A percentile compares a stretch with the other conserved stretches of the same genome.
Evolutionary conservation across 2,113 vertebrate species (phyloP).

Genomic region (Bujurquina vittata): DNA sequence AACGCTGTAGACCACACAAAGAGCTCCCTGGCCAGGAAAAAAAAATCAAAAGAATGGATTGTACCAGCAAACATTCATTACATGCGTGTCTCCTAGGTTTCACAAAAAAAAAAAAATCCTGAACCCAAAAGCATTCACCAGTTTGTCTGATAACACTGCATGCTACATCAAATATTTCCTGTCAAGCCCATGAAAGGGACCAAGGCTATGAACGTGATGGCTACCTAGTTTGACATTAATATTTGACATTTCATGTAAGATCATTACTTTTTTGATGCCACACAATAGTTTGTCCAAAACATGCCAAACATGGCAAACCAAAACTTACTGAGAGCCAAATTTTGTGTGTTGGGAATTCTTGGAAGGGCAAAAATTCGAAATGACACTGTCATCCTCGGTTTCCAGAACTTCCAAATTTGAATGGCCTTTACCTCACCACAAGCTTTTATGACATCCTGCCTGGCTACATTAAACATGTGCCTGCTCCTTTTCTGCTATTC

Average conservation of each 20-base stretch:
- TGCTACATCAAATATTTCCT: constrained; percentile 47
- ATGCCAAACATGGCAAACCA: background rate
- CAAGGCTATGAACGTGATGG: constrained; percentile 33
- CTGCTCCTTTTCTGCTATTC: background rate
- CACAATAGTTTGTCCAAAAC: constrained; percentile 9
- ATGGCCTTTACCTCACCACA: constrained; percentile 7
- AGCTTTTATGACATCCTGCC: background rate
- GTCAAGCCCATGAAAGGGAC: constrained; percentile 20
- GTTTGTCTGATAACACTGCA: constrained; percentile 39
- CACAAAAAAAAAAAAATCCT: constrained; percentile 40
- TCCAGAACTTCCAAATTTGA: constrained; percentile 4
- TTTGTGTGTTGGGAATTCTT: background rate
- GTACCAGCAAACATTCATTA: constrained; percentile 40
- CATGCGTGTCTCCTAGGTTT: constrained; percentile 22
- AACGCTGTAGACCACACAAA: background rate
- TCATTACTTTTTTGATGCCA: constrained; percentile 19
- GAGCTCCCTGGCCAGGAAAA: background rate
- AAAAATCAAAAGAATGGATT: background rate
- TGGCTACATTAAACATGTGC: constrained; percentile 5
- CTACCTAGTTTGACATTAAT: constrained; percentile 12
- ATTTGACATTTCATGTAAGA: constrained; percentile 27
- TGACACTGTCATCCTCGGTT: background rate
- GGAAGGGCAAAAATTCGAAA: constrained; percentile 9
- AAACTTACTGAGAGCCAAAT: background rate
- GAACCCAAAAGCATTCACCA: constrained; percentile 47